Evolutionary conservation across 2,797 vertebrate genomes (phyloP).

Genomic region (Sarcophilus harrisii): DNA sequence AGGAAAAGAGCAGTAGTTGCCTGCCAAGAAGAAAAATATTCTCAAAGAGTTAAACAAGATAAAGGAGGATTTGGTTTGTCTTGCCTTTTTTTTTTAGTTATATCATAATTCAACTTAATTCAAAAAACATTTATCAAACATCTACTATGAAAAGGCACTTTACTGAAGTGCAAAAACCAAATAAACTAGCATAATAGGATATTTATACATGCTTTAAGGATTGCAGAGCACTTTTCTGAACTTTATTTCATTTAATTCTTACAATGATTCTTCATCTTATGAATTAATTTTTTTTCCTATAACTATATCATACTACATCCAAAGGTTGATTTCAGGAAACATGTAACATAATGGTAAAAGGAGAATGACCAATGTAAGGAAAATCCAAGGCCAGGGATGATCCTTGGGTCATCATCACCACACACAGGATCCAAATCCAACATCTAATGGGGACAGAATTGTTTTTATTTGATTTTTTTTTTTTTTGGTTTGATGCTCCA

Average conservation of each 20-base stretch:
- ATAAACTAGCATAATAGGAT: not conserved
- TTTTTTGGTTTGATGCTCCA: not conserved
- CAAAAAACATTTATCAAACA: not conserved
- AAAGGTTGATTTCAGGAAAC: not conserved
- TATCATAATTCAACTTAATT: not conserved
- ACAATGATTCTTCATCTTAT: not conserved
- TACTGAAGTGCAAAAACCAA: not conserved
- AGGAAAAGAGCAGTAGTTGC: conserved; percentile 36
- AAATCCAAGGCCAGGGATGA: not conserved
- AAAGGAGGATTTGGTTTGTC: conserved; percentile 50
- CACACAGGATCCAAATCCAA: not conserved
- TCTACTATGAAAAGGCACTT: not conserved
- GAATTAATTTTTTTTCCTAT: not conserved
- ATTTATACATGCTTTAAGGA: not conserved
- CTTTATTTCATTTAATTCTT: not conserved
- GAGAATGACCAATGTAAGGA: not conserved
- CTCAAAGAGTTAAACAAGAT: conserved; percentile 58
- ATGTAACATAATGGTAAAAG: not conserved
- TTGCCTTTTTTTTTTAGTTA: conserved; percentile 15
- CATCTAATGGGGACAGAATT: not conserved
- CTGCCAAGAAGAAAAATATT: conserved; percentile 45
- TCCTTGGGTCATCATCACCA: not conserved
- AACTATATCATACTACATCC: not conserved
- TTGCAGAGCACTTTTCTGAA: not conserved
- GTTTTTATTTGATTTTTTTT: not conserved